Base-by-base conservation (phyloP, 2,888 invertebrate genomes). In the Resseliella maxima region DNA sequence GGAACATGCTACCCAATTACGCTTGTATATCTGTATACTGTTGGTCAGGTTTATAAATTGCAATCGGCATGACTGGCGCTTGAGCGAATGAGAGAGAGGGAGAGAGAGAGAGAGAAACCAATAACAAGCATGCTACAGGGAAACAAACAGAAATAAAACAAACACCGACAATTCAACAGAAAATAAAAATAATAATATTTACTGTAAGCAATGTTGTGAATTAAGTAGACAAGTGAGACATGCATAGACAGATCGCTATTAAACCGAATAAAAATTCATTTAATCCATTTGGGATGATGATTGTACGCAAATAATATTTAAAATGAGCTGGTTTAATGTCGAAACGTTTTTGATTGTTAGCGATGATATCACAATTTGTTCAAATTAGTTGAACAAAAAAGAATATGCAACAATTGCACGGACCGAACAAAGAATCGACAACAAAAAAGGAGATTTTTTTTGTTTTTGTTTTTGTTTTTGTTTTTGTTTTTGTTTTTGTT, bases 361-460 rank as follows among this genome's bases (percentile, higher is more conserved):
- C 59, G 35, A 12, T 15, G 31, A 31, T 72, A 72, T 72, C 72
- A 15, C 31, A 72, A 72, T 72, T 72, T 72, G 72, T 35, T 72
- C 31, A 31, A 72, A 72, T 31, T 15, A 31, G 18, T 35, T 18
- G 35, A 72, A 72, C 31, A 72, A 31, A 1, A 72, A 72, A 72
- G 1, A 72, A 72, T 15, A 72, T 18, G 31, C 72, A 72, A 72
- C 72, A 72, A 27, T 15, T 0, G 72, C 46, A 50, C 46, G 8
- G 18, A n/a, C 2, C 8, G 31, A 72, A 72, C 72, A 72, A 72
- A 72, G 72, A 12, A 12, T 72, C 31, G 35, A 35, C 31, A 72
- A 72, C 35, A 31, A 18, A 72, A 31, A 72, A 31, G n/a, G 15
- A 15, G 0, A 8, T 27, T 31, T 27, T 72, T 72, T 3, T 31